Conservation (phyloP, 2,797 vertebrate genomes). For the Coranthus polyacanthus region DNA sequence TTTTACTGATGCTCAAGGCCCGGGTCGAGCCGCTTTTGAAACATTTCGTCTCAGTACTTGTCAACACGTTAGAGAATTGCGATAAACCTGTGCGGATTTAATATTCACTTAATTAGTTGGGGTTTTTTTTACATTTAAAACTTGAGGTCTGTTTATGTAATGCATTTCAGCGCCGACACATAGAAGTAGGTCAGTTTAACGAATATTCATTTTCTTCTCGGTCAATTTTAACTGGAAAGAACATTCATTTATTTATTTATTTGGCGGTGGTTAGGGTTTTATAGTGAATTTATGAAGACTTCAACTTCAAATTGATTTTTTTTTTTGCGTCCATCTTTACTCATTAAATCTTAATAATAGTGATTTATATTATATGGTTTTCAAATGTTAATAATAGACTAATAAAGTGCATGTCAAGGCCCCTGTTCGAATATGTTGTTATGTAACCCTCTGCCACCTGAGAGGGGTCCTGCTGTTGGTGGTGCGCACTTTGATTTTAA, state of each 20-base stretch:
- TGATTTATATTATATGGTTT: too few relatives aligned
- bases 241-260: neutral
- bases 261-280: neutral
- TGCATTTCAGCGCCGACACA: neutral
- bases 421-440: neutral
- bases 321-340: neutral
- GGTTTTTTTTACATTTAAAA: slow-evolving; percentile 3
- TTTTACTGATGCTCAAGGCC: slow-evolving; percentile 32
- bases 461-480: neutral
- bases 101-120: slow-evolving; percentile 24
- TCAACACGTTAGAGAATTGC: slow-evolving; percentile 3
- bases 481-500: too few relatives aligned
- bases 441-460: neutral
- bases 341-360: neutral
- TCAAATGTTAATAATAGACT: neutral
- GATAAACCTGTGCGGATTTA: slow-evolving; percentile 5
- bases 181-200: neutral
- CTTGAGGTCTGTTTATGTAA: too few relatives aligned
- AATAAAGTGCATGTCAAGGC: neutral
- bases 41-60: neutral
- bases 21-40: slow-evolving; percentile 20
- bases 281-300: neutral
- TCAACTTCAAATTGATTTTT: neutral
- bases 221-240: too few relatives aligned
- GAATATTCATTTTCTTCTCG: too few relatives aligned